Evolutionary conservation across 2,888 invertebrate genomes (phyloP).

Genomic region (Mylabris sibirica): DNA sequence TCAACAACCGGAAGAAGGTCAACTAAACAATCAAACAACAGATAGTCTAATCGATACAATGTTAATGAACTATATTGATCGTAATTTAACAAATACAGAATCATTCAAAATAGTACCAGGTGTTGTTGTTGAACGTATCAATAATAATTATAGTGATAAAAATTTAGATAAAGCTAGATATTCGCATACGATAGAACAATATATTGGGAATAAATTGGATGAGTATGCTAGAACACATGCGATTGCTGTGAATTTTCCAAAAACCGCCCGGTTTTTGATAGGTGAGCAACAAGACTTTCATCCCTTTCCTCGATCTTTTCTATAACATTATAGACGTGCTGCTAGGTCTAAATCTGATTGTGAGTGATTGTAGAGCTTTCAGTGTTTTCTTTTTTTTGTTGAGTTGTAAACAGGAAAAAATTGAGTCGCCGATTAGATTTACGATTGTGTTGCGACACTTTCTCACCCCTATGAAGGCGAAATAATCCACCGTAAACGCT

Average conservation of each 20-base stretch:
- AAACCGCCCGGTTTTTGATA: slow-evolving; percentile 69
- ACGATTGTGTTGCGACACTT: background rate
- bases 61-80: slow-evolving; percentile 67
- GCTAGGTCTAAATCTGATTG: too few relatives aligned
- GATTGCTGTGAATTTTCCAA: slow-evolving; percentile 72
- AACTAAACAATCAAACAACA: background rate
- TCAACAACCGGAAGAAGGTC: background rate
- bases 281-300: slow-evolving; percentile 6
- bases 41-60: slow-evolving; percentile 61
- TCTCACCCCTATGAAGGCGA: background rate
- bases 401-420: background rate
- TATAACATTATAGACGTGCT: too few relatives aligned
- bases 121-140: slow-evolving; percentile 62
- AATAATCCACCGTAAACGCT: background rate
- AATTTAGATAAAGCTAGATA: slow-evolving; percentile 59
- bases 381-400: background rate
- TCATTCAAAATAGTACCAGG: slow-evolving; percentile 68
- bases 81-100: slow-evolving; percentile 64
- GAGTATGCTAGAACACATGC: slow-evolving; percentile 69
- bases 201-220: slow-evolving; percentile 67
- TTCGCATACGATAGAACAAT: slow-evolving; percentile 63
- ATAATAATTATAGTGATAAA: slow-evolving; percentile 4
- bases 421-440: background rate
- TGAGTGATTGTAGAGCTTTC: background rate
- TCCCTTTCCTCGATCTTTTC: background rate